Conservation (phyloP, 1,140 invertebrate species). For the Zaprionus ghesquierei region DNA sequence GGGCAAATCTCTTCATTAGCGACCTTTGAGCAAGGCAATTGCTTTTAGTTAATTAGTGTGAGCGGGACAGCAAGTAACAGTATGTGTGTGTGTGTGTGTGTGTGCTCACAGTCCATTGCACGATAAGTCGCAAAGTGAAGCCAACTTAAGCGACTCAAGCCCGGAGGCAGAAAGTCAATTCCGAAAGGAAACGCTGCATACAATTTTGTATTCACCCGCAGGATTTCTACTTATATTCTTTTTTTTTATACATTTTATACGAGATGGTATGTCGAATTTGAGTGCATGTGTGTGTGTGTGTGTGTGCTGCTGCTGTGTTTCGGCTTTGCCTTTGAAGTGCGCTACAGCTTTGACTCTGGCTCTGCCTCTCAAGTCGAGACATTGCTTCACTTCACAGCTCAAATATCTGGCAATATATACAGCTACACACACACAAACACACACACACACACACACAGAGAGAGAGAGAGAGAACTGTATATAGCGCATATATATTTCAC, state of each 20-base stretch:
- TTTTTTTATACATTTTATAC: neutral
- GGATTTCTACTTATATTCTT: too few relatives aligned
- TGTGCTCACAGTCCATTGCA: neutral
- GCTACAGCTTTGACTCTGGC: neutral
- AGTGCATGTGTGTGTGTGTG: neutral
- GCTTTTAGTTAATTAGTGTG: slow-evolving; percentile 13
- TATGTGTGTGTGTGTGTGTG: neutral
- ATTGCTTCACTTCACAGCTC: neutral
- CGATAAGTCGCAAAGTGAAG: neutral
- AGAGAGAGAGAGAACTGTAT: too few relatives aligned
- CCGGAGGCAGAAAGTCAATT: neutral
- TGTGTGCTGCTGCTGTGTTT: neutral
- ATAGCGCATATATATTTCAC: neutral
- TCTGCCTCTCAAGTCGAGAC: neutral
- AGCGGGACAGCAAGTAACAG: neutral
- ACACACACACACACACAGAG: neutral
- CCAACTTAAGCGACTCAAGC: neutral
- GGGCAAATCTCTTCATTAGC: slow-evolving; percentile 19
- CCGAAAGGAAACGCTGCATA: neutral
- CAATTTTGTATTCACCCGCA: neutral
- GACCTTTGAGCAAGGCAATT: neutral
- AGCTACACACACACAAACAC: neutral
- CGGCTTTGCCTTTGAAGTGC: neutral
- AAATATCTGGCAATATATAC: neutral
- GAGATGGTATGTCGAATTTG: neutral